phyloP scores from a whole-genome alignment of 2,113 vertebrate genomes.

The Choloepus hoffmanni region DNA sequence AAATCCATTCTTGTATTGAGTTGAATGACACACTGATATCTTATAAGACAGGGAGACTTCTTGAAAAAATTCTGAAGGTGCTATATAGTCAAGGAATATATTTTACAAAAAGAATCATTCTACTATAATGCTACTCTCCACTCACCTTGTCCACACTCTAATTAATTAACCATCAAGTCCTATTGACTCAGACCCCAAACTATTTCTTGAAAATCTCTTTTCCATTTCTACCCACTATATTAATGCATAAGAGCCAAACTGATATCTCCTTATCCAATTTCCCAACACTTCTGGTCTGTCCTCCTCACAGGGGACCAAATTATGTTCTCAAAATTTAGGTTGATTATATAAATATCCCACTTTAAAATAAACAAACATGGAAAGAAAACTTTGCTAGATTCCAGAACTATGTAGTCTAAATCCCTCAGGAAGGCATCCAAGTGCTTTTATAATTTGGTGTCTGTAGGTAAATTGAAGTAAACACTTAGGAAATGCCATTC shows the following conservation, averaged over 20 bases:
- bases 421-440: neutral
- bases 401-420: neutral
- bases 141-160: neutral
- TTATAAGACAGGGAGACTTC: neutral
- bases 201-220: neutral
- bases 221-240: neutral
- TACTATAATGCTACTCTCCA: neutral
- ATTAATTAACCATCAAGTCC: neutral
- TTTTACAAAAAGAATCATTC: neutral
- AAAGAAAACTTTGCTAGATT: neutral
- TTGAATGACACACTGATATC: neutral
- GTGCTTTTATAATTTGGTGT: neutral
- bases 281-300: neutral
- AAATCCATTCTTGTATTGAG: constrained; percentile 30
- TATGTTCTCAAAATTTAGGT: neutral
- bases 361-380: neutral
- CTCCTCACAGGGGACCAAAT: neutral
- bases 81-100: neutral
- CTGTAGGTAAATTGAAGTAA: neutral
- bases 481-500: neutral
- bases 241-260: neutral
- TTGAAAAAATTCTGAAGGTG: neutral
- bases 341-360: neutral
- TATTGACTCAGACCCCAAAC: neutral
- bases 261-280: neutral